Conservation (phyloP, 2,797 vertebrate genomes). For the Sylvilagus floridanus region DNA sequence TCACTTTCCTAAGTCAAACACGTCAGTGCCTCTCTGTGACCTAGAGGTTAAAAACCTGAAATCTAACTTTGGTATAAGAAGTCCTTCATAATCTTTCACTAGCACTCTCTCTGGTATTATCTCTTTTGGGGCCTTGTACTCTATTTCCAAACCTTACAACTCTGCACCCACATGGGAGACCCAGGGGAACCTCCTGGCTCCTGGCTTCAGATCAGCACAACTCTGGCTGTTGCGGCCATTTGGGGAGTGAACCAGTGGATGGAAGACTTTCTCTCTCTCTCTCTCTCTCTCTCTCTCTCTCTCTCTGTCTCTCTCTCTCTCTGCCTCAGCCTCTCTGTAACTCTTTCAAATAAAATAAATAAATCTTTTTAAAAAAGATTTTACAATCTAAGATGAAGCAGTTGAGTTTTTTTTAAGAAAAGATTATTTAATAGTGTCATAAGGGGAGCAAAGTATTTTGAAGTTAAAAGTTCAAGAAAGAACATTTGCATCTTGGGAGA, state of each 20-base stretch:
- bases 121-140: not conserved
- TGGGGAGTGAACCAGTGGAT: too few species aligned
- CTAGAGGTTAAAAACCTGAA: slow-evolving; percentile 19
- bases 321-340: too few species aligned
- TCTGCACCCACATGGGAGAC: too few species aligned
- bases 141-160: not conserved
- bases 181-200: too few species aligned
- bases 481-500: not conserved
- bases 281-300: too few species aligned
- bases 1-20: not conserved
- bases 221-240: not conserved
- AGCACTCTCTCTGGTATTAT: not conserved
- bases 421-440: not conserved
- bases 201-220: not conserved
- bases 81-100: not conserved
- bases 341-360: too few species aligned
- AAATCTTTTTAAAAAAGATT: not conserved
- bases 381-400: not conserved
- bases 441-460: slow-evolving; percentile 11
- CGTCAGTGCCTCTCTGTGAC: not conserved
- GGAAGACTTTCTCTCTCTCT: too few species aligned
- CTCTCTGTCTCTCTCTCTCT: too few species aligned
- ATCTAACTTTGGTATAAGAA: not conserved
- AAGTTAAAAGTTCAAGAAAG: slow-evolving; percentile 31
- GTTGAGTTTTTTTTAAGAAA: not conserved